These are phyloP conservation scores for Rhinophrynus dorsalis DNA, from an alignment of 2,797 vertebrate genomes.

Conservation along the genomic window DNA sequence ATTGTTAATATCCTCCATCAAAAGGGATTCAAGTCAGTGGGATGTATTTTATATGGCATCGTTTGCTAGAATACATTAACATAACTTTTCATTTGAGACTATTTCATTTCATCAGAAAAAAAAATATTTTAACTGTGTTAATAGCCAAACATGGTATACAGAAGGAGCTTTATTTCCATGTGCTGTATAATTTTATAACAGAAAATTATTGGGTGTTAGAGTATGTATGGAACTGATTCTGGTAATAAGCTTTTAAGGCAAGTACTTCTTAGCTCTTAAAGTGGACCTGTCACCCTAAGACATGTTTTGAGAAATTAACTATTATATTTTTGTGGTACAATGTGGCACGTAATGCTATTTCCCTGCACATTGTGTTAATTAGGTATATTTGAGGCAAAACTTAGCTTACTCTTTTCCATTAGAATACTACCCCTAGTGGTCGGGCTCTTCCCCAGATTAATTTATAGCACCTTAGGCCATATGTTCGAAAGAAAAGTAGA, in stretches of 20 bases:
- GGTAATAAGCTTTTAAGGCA: constrained; percentile 34
- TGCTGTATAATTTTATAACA: constrained; percentile 31
- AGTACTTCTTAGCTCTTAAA: constrained; percentile 37
- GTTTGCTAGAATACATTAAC: constrained; percentile 31
- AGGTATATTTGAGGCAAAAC: no score
- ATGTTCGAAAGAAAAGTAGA: no score
- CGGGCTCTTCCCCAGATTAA: no score
- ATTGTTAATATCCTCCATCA: constrained; percentile 38
- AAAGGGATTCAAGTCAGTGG: constrained; percentile 31
- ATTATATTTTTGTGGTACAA: no score
- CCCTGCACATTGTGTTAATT: no score
- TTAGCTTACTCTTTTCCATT: no score
- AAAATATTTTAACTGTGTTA: constrained; percentile 34
- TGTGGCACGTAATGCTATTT: no score
- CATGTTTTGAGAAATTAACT: constrained; percentile 24
- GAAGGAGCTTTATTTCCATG: constrained; percentile 33
- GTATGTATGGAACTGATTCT: constrained; percentile 35
- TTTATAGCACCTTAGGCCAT: no score
- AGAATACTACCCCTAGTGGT: no score
- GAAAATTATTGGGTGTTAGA: constrained; percentile 36
- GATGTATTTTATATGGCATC: constrained; percentile 36
- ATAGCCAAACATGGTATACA: constrained; percentile 40
- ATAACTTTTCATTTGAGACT: constrained; percentile 44
- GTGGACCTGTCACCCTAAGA: no score
- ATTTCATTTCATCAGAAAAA: constrained; percentile 44